Conservation (phyloP, 2,113 vertebrate species). For the Ammodytes marinus region DNA sequence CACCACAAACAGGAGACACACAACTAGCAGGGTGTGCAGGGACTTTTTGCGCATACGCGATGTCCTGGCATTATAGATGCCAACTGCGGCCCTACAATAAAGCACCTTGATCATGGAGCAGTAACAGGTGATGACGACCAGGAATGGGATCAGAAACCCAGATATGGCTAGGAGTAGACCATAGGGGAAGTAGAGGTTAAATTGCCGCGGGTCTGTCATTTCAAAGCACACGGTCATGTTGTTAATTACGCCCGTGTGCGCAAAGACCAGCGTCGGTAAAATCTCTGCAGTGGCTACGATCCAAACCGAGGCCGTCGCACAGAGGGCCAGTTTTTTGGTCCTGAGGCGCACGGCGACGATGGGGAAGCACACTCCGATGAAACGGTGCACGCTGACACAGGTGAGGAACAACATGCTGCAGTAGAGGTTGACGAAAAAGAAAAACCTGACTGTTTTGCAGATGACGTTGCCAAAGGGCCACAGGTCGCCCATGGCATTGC, state of each 20-base stretch:
- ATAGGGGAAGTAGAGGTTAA: constrained; percentile 66
- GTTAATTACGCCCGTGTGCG: constrained; percentile 49
- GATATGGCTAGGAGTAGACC: constrained; percentile 57
- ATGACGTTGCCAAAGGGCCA: constrained; percentile 75
- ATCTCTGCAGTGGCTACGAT: constrained; percentile 59
- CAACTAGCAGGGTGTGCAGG: constrained; percentile 52
- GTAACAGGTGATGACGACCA: constrained; percentile 65
- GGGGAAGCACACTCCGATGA: constrained; percentile 75
- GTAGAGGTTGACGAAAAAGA: constrained; percentile 78
- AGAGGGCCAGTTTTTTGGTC: constrained; percentile 45
- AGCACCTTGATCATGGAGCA: constrained; percentile 71
- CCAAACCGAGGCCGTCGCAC: constrained; percentile 51
- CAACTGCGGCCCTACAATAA: background rate
- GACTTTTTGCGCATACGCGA: constrained; percentile 57
- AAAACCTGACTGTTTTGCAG: constrained; percentile 73
- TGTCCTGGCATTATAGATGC: background rate
- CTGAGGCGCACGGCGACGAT: constrained; percentile 55
- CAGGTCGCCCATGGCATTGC: constrained; percentile 58
- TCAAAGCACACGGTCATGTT: constrained; percentile 74
- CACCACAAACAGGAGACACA: constrained; percentile 66
- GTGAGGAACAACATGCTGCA: constrained; percentile 78
- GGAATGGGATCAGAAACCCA: constrained; percentile 73
- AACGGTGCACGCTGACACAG: constrained; percentile 78
- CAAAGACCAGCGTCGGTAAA: constrained; percentile 69
- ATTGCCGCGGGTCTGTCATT: constrained; percentile 43